Evolutionary conservation across 2,888 invertebrate genomes (phyloP), one percentile per base, ranked within the genome.

Genomic region (Clistopyga incitator): DNA sequence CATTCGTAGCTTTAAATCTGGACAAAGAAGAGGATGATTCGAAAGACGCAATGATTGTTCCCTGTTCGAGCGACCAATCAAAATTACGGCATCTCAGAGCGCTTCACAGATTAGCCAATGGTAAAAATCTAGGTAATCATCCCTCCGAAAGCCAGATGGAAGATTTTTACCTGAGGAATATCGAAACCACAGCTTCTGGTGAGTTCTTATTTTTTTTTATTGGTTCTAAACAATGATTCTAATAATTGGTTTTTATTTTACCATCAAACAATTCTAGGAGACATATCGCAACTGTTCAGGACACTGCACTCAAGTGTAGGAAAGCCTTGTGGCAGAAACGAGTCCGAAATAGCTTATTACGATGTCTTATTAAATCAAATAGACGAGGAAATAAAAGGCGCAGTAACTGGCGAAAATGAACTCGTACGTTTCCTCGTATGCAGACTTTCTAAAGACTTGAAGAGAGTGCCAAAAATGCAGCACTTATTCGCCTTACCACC

Each of bases 1-100:
- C 93, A 2, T 94, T 94, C 81, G 90, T 94, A 2, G 94, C 94
- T 20, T 89, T 94, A 8, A 93, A 92, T 29, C 87, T 94, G 77
- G 93, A 92, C 42, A 93, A 93, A 75, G 90, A 91, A 42, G 92
- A 93, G 79, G 92, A 92, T 15, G 89, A 87, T 87, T 92, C 93
- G 91, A 80, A 92, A 11, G 90, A 91, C n/a, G 92, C 92, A 25
- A 92, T 91, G 61, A 89, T 91, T 25, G 77, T 78, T 61, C 83
- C 88, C 8, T 87, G 86, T 65, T 34, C 85, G 25, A 71, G 67
- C 0, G 81, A 86, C 70, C 77, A 72, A 45, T 75, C 85, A 6
- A 86, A 87, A 74, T 84, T 88, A 38, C 77, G 84, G 4, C 82
- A 88, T 47, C 54, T 85, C 6, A 79, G 81, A 86, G 84, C 84